These are phyloP conservation scores for Acridotheres tristis DNA, from an alignment of 2,797 vertebrate species.

Conservation along the genomic window DNA sequence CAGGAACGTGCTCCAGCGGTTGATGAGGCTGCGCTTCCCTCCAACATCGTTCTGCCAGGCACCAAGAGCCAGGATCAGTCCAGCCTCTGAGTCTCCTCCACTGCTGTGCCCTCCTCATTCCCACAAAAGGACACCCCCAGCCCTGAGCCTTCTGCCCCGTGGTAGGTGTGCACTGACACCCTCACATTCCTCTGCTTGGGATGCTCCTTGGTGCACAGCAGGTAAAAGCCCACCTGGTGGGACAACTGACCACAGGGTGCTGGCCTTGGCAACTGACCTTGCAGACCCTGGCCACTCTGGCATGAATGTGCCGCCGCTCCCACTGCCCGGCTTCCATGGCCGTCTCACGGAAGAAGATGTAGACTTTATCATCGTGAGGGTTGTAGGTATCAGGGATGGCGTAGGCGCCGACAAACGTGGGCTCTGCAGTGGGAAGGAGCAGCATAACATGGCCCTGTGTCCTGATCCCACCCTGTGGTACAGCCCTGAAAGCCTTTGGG, in stretches of 20 bases:
- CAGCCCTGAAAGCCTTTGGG: neutral
- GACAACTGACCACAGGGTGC: rapidly evolving
- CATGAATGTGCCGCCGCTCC: constrained; percentile 80
- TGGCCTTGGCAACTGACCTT: constrained; percentile 76
- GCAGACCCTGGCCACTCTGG: constrained; percentile 87
- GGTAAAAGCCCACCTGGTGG: neutral
- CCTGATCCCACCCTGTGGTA: neutral
- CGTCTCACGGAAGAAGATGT: constrained; percentile 83
- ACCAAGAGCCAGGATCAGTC: neutral
- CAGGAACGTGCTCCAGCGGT: constrained; percentile 86
- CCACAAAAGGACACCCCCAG: neutral
- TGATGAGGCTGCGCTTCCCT: constrained; percentile 86
- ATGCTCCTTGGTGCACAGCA: neutral
- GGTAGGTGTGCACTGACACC: neutral
- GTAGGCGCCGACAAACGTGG: constrained; percentile 79
- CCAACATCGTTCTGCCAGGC: constrained; percentile 82
- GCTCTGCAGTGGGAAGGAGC: constrained; percentile 71
- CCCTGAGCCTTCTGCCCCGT: neutral
- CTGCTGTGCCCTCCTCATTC: neutral
- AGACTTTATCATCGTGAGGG: constrained; percentile 82
- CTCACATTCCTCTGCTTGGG: neutral
- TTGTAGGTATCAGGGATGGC: constrained; percentile 87
- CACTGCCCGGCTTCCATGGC: constrained; percentile 83
- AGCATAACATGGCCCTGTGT: neutral
- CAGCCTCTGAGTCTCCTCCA: neutral